Conservation (phyloP, 1,140 invertebrate genomes). For the Zeugodacus cucurbitae region DNA sequence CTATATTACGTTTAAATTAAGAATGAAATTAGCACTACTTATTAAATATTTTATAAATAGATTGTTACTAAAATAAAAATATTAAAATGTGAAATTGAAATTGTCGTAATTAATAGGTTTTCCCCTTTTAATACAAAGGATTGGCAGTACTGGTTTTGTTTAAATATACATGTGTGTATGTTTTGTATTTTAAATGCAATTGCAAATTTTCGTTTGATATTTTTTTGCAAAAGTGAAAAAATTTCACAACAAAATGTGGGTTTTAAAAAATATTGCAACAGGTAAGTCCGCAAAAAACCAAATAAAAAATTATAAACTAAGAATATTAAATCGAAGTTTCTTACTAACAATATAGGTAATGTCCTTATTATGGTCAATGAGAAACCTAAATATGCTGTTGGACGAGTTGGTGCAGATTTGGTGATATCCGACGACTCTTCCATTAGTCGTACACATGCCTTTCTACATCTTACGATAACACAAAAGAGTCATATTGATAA, state of each 20-base stretch:
- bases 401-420: constrained; percentile 61
- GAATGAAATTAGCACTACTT: too few relatives aligned
- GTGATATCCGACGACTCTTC: constrained; percentile 68
- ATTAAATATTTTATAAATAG: too few relatives aligned
- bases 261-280: not conserved
- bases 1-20: too few relatives aligned
- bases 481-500: not conserved
- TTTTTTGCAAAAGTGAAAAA: not conserved
- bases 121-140: not conserved
- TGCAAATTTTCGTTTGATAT: not conserved
- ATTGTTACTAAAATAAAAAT: too few relatives aligned
- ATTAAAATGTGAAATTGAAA: too few relatives aligned
- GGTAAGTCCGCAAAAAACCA: not conserved
- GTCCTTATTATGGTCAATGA: not conserved
- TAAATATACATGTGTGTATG: not conserved
- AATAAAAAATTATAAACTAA: not conserved
- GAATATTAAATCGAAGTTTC: not conserved
- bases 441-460: constrained; percentile 70
- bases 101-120: too few relatives aligned
- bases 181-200: not conserved
- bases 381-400: constrained; percentile 53
- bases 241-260: not conserved
- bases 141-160: not conserved
- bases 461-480: constrained; percentile 61
- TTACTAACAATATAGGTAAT: not conserved